Percentiles rank a stretch among this genome's conserved stretches.
phyloP scores from a whole-genome alignment of 64 coral and sea anemone genomes.

The Stichodactyla helianthus region DNA sequence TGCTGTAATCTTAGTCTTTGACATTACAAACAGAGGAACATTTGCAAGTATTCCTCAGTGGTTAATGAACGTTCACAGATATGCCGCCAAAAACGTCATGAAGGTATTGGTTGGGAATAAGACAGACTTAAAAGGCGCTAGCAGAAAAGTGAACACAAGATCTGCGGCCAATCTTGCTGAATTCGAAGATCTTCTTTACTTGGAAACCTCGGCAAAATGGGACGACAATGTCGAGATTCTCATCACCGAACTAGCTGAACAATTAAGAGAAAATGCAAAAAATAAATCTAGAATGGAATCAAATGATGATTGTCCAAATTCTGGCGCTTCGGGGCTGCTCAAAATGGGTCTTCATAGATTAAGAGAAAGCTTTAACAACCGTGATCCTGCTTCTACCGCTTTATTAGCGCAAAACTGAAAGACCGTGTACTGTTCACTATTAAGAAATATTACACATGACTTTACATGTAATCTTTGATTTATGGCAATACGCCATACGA shows the following conservation, averaged over 20 bases:
- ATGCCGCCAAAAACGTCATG: conserved; percentile 67
- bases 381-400: neutral
- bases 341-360: conserved; percentile 17
- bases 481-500: neutral
- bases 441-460: neutral
- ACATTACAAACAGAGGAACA: conserved; percentile 86
- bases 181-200: conserved; percentile 92
- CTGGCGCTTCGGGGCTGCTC: conserved; percentile 8
- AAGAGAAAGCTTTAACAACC: conserved; percentile 9
- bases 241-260: conserved; percentile 85
- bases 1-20: conserved; percentile 95
- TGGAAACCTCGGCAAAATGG: conserved; percentile 98
- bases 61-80: conserved; percentile 83
- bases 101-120: conserved; percentile 97
- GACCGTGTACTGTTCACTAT: neutral
- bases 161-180: conserved; percentile 93
- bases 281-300: conserved; percentile 22
- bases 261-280: conserved; percentile 82
- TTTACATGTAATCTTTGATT: neutral
- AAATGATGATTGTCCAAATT: neutral
- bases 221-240: conserved; percentile 91
- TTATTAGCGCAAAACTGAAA: conserved; percentile 14
- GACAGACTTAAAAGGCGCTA: conserved; percentile 90
- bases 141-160: conserved; percentile 71
- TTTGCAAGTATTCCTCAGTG: conserved; percentile 96